Conservation (phyloP, 2,888 invertebrate genomes). For the Brachycybe producta region DNA sequence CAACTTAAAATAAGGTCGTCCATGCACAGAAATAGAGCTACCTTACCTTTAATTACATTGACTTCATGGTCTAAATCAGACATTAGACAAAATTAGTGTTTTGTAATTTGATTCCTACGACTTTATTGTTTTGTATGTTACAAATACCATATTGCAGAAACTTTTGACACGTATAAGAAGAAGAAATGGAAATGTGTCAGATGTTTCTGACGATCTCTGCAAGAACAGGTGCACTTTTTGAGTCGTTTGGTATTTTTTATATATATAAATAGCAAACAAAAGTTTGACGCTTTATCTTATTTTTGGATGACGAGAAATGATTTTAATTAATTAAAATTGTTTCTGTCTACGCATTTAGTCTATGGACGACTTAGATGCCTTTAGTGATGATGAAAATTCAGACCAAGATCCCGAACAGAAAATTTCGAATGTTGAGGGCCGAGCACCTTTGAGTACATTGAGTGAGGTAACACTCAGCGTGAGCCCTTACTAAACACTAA, state of each 20-base stretch:
- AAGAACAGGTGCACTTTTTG: not conserved
- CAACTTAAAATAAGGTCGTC: too few relatives aligned
- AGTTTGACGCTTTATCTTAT: not conserved
- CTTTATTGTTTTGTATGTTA: too few relatives aligned
- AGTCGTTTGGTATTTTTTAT: not conserved
- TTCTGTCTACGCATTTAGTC: not conserved
- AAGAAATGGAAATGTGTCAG: too few relatives aligned
- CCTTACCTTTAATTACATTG: too few relatives aligned
- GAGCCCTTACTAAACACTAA: not conserved
- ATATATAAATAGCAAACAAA: not conserved
- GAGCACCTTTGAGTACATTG: constrained; percentile 7
- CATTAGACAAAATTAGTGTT: too few relatives aligned
- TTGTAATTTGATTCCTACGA: too few relatives aligned
- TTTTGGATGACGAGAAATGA: too few relatives aligned
- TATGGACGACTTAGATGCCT: constrained; percentile 7
- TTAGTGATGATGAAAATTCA: constrained; percentile 8
- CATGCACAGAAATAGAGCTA: too few relatives aligned
- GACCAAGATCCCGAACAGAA: constrained; percentile 1
- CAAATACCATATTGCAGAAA: too few relatives aligned
- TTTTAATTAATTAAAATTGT: not conserved
- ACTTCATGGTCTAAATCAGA: too few relatives aligned
- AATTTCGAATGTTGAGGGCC: not conserved
- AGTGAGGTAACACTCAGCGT: constrained; percentile 11
- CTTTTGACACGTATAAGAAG: too few relatives aligned
- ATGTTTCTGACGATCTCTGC: too few relatives aligned